Evolutionary conservation across 1,140 invertebrate species (phyloP), one percentile per base, ranked within the genome.

Genomic region (Cyphomyrmex costatus): DNA sequence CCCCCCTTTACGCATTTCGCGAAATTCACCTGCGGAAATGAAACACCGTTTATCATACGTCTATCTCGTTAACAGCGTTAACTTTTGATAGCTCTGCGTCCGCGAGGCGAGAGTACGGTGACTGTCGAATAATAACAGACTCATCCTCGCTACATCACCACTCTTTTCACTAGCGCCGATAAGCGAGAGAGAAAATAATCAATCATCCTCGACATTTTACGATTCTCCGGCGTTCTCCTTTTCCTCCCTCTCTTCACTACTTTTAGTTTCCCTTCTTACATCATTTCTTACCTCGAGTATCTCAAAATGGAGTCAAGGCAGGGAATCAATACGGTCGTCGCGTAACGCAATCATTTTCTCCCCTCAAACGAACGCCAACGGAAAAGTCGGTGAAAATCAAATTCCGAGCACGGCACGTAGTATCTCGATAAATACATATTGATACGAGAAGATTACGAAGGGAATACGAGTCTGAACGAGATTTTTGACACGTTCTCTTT

Each of bases 161-260:
- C 27, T 4, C 68, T 80, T 73, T 70, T 21, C 53, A 36, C 42
- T 33, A 70, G 14, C 58, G 27, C 66, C 79, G 42, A 86, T 86
- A 86, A 66, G 42, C 82, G 27, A 85, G n/a, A 85, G 56, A 24
- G 53, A 86, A 83, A 83, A 61, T 66, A 85, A 77, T 77, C 82
- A 68, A 65, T 80, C 85, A 85, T 83, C 80, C 58, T 84, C 65
- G 78, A 73, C 79, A 61, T 73, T 83, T 61, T 71, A 63, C 49
- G 42, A 85, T 85, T 85, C 74, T 33, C 65, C 46, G 19, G 14
- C 71, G 27, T 84, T 86, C 65, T 24, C n/a, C 21, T 36, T 36
- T 19, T 36, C 12, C 24, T 68, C 73, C 42, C 79, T 46, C 49
- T 60, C 36, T 61, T 19, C 16, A 19, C 30, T 21, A 42, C 8